phyloP scores from a whole-genome alignment of 1,140 invertebrate species.

The Papilio polytes region DNA sequence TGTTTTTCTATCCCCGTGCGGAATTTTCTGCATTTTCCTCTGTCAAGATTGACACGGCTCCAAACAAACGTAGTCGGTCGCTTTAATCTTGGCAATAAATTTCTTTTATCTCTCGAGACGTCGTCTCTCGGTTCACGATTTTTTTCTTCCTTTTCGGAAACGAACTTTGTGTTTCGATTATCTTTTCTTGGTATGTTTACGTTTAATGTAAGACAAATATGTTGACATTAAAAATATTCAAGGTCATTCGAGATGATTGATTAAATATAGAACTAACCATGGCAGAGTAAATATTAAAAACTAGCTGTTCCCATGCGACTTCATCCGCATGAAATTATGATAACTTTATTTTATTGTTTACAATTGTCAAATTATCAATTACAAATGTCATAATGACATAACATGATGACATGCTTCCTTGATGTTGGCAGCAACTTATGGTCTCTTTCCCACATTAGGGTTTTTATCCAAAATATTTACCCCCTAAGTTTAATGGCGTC shows the following conservation, averaged over 20 bases:
- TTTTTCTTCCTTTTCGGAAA: conserved; percentile 49
- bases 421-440: too few species aligned
- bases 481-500: too few species aligned
- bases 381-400: too few species aligned
- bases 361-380: too few species aligned
- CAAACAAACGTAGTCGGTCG: conserved; percentile 62
- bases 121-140: conserved; percentile 42
- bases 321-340: too few species aligned
- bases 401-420: too few species aligned
- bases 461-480: too few species aligned
- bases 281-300: too few species aligned
- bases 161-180: conserved; percentile 62
- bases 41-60: conserved; percentile 65
- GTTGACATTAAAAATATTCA: conserved; percentile 30
- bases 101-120: conserved; percentile 71
- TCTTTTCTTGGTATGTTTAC: conserved; percentile 42
- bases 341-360: too few species aligned
- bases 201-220: conserved; percentile 28
- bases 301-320: too few species aligned
- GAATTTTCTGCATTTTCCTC: conserved; percentile 56
- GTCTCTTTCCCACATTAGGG: too few species aligned
- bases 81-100: conserved; percentile 76
- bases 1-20: conserved; percentile 44
- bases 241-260: neutral
- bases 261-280: neutral